Percentiles rank a stretch among this genome's conserved stretches.
Evolutionary conservation across 2,113 vertebrate species (phyloP).

Genomic region (Zosterops japonicus): DNA sequence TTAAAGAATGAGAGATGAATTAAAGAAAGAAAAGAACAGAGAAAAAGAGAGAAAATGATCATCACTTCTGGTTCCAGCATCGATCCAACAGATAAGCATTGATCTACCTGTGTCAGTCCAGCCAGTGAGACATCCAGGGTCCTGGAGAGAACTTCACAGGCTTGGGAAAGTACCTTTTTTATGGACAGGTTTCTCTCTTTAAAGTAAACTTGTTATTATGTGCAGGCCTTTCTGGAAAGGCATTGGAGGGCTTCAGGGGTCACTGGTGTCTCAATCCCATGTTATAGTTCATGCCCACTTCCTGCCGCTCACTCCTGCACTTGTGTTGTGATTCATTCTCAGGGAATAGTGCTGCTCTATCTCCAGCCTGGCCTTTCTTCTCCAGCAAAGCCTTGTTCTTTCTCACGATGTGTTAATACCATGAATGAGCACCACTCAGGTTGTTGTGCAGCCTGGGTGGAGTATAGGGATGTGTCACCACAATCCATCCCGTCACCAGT

Average conservation of each 20-base stretch:
- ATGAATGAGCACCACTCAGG: not conserved
- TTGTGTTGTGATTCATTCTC: not conserved
- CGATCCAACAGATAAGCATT: not conserved
- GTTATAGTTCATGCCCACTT: not conserved
- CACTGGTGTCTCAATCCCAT: not conserved
- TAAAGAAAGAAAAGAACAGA: not conserved
- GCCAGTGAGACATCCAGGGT: not conserved
- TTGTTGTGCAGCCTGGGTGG: accelerated
- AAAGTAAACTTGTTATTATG: not conserved
- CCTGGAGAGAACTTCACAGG: not conserved
- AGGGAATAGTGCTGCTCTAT: not conserved
- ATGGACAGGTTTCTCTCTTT: not conserved
- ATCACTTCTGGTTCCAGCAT: not conserved
- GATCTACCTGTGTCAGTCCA: not conserved
- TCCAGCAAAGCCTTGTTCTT: not conserved
- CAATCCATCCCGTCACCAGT: accelerated
- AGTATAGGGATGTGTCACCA: not conserved
- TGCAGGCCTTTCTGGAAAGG: not conserved
- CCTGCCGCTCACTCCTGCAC: not conserved
- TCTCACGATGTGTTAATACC: not conserved
- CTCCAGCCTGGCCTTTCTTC: no score
- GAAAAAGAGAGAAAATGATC: not conserved
- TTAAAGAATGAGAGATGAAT: not conserved
- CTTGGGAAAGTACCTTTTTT: not conserved
- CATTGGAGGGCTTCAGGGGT: accelerated